Evolutionary conservation across 2,888 invertebrate genomes (phyloP).

Genomic region (Lysandra bellargus): DNA sequence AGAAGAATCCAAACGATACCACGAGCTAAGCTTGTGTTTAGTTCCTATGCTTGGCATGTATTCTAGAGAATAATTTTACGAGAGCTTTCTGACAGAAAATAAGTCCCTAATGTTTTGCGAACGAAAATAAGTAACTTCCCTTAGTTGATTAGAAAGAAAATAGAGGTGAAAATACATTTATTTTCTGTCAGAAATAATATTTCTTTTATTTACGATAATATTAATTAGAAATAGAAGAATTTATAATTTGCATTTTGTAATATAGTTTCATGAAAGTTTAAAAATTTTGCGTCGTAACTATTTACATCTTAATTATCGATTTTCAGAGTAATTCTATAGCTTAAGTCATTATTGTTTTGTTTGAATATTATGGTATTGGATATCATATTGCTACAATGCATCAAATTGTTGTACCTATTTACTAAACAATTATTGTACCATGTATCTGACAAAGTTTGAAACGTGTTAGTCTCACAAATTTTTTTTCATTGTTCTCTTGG

Average conservation of each 20-base stretch:
- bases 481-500: not conserved
- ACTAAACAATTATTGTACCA: not conserved
- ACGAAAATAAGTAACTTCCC: not conserved
- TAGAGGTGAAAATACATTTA: not conserved
- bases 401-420: conserved; percentile 22
- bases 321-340: not conserved
- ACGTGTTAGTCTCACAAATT: conserved; percentile 3
- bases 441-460: conserved; percentile 14
- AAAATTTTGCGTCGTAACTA: conserved; percentile 17
- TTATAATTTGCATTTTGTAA: conserved; percentile 22
- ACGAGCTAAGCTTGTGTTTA: conserved; percentile 77
- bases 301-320: not conserved
- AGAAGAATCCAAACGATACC: conserved; percentile 55
- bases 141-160: not conserved
- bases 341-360: not conserved
- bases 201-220: conserved; percentile 4
- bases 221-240: conserved; percentile 20
- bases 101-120: not conserved
- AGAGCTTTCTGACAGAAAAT: conserved; percentile 12
- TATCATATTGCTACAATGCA: not conserved
- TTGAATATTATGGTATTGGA: not conserved
- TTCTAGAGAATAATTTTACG: conserved; percentile 15
- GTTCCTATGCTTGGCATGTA: conserved; percentile 65
- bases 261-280: conserved; percentile 24
- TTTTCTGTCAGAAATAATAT: not conserved